Evolutionary conservation across 1,140 invertebrate genomes (phyloP), one percentile per base, ranked within the genome.

Genomic region (Drosophila leontia): DNA sequence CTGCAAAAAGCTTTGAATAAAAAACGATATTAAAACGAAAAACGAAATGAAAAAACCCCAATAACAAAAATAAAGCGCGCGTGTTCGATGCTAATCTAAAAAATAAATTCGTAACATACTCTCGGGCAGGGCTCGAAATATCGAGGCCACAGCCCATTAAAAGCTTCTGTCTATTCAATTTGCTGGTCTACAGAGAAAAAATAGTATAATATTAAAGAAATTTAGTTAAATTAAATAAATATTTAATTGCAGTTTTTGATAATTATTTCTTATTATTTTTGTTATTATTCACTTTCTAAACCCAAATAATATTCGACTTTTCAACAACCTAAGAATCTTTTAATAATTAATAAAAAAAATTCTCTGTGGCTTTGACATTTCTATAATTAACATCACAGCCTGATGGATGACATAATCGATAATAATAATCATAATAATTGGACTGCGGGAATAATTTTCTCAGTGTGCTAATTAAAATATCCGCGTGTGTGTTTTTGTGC

Each of bases 91-190:
- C 41, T 55, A 67, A 67, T 67, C 39, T n/a, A 39, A 42, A 71
- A 71, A 35, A 29, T 23, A 32, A 59, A 71, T 42, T 42, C 34
- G 64, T 65, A 63, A 41, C 81, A 70, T 76, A 80, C 77, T 57
- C 51, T 58, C 39, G 47, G 68, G 80, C 67, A 7, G 32, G 17
- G 6, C 7, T 35, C 4, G 11, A 37, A 69, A 59, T 37, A 76
- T 75, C n/a, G 37, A 45, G 61, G 56, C 55, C 61, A 74, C 26
- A 56, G 39, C 26, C 19, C 45, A 65, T 45, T 23, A 26, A 68
- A 70, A 58, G 34, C 53, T 71, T 60, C 41, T 68, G 47, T 59
- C 60, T 72, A 44, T 47, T 45, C 39, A 68, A 57, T 45, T 62
- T 32, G 32, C 19, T 75, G 0, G 5, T 7, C 12, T 47, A 64